A percentile compares a stretch with the other conserved stretches of the same genome.
phyloP scores from a whole-genome alignment of 1,140 invertebrate species.

The Drosophila nasuta region DNA sequence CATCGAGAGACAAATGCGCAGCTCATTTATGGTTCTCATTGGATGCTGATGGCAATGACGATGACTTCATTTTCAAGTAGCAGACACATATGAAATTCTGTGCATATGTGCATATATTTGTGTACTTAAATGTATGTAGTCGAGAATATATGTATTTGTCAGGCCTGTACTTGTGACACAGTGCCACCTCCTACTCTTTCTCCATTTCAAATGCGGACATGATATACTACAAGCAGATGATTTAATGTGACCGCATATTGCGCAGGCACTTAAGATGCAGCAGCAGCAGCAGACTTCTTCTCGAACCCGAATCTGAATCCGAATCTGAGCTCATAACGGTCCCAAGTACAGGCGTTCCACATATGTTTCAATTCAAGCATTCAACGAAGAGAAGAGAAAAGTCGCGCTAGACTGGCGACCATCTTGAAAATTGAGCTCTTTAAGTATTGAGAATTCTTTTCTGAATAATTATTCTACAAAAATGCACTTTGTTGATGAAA shows the following conservation, averaged over 20 bases:
- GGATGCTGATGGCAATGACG: slow-evolving; percentile 47
- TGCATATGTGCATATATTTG: slow-evolving; percentile 20
- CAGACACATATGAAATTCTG: background rate
- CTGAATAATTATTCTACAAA: background rate
- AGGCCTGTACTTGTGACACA: slow-evolving; percentile 66
- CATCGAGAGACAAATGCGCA: slow-evolving; percentile 24
- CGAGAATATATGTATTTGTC: slow-evolving; percentile 31
- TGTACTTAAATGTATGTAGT: slow-evolving; percentile 6
- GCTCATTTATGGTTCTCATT: slow-evolving; percentile 38
- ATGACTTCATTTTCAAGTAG: slow-evolving; percentile 62
- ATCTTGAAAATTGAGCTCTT: slow-evolving; percentile 69
- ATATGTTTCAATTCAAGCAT: slow-evolving; percentile 71
- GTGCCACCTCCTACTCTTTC: slow-evolving; percentile 35
- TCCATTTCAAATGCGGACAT: slow-evolving; percentile 47
- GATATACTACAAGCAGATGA: slow-evolving; percentile 81
- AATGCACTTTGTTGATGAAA: background rate
- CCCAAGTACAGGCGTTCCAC: slow-evolving; percentile 57
- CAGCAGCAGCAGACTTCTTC: background rate
- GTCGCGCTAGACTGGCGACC: slow-evolving; percentile 37
- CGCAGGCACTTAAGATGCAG: slow-evolving; percentile 69
- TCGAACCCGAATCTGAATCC: slow-evolving; percentile 22
- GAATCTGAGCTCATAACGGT: slow-evolving; percentile 7
- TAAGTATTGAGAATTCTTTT: slow-evolving; percentile 7
- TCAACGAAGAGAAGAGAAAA: slow-evolving; percentile 1
- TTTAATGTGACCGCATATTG: slow-evolving; percentile 79